phyloP scores from a whole-genome alignment of 2,113 vertebrate species.

The Scomber colias region DNA sequence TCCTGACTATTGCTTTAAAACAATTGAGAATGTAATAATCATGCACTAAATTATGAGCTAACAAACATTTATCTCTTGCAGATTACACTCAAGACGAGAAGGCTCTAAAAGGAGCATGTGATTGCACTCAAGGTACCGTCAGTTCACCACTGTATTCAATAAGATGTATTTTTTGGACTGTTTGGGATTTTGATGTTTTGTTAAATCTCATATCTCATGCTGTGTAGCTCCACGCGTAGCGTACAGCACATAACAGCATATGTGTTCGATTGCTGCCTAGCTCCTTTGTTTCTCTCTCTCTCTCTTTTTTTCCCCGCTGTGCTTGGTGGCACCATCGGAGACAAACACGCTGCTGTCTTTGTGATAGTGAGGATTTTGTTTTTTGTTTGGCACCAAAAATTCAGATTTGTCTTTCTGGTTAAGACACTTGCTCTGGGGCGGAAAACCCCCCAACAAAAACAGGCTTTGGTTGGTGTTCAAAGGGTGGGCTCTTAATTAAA shows the following conservation, averaged over 20 bases:
- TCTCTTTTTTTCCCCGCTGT: conserved; percentile 3
- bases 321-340: conserved; percentile 37
- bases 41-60: not conserved
- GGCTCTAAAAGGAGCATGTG: conserved; percentile 92
- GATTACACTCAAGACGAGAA: conserved; percentile 98
- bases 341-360: conserved; percentile 58
- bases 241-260: not conserved
- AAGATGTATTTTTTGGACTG: not conserved
- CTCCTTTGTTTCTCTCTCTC: conserved; percentile 48
- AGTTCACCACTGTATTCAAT: not conserved
- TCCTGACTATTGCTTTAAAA: too few relatives aligned
- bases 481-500: conserved; percentile 56
- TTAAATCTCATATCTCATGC: conserved; percentile 29
- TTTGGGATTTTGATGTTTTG: not conserved
- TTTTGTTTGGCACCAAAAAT: conserved; percentile 56
- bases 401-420: conserved; percentile 47
- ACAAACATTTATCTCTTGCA: conserved; percentile 67
- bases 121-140: conserved; percentile 92
- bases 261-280: conserved; percentile 38
- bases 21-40: not conserved
- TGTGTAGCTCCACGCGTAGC: not conserved
- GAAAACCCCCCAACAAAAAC: not conserved
- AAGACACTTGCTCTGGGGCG: conserved; percentile 40
- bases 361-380: conserved; percentile 51
- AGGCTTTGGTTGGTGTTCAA: conserved; percentile 46